These are phyloP conservation scores for Lissocephala sabroskyi DNA, from an alignment of 2,888 invertebrate species.

Conservation along the genomic window DNA sequence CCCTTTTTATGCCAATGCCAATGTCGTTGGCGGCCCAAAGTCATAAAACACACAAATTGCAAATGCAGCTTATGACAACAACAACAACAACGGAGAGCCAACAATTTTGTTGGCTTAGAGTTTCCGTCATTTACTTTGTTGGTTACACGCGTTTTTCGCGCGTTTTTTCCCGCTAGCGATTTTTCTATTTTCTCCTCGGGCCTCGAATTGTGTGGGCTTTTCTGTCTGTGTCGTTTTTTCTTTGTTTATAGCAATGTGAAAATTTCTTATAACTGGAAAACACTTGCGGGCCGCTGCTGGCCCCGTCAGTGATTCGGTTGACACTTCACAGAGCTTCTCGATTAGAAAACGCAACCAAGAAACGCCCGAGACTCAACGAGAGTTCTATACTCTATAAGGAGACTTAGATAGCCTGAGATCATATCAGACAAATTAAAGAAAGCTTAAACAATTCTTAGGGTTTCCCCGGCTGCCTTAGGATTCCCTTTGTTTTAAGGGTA, in stretches of 20 bases:
- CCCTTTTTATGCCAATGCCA: slow-evolving; percentile 32
- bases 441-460: no score
- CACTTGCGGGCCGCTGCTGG: no score
- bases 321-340: no score
- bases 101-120: neutral
- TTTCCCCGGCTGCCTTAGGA: no score
- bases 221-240: neutral
- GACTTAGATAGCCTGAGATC: no score
- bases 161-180: slow-evolving; percentile 43
- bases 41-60: slow-evolving; percentile 6
- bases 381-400: no score
- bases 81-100: slow-evolving; percentile 13
- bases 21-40: neutral
- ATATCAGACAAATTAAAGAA: no score
- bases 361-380: no score
- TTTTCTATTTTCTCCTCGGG: slow-evolving; percentile 52
- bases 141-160: slow-evolving; percentile 51
- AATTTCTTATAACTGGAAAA: slow-evolving; percentile 56
- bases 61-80: slow-evolving; percentile 23
- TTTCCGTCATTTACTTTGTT: slow-evolving; percentile 45
- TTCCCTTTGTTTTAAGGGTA: no score
- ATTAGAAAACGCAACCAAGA: no score
- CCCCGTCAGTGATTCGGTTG: no score
- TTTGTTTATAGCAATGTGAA: slow-evolving; percentile 58
- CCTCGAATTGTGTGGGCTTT: neutral